phyloP scores from a whole-genome alignment of 2,113 vertebrate genomes.

The Cebus imitator region DNA sequence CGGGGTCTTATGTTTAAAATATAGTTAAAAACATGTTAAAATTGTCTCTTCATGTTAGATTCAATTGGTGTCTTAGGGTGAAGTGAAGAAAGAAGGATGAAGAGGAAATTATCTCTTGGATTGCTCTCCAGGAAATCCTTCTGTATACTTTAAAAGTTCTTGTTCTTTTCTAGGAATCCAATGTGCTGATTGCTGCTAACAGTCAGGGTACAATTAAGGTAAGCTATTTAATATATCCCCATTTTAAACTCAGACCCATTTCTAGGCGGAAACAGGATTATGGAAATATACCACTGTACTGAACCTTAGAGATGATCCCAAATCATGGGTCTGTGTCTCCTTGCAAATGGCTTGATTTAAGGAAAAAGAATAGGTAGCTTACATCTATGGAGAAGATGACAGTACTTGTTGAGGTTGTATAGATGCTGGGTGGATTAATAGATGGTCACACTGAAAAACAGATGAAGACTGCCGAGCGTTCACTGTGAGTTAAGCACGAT shows the following conservation, averaged over 20 bases:
- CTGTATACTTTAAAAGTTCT: conserved; percentile 66
- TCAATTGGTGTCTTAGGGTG: background rate
- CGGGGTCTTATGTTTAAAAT: background rate
- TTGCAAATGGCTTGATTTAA: conserved; percentile 31
- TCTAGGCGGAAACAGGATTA: conserved; percentile 57
- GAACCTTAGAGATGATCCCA: conserved; percentile 49
- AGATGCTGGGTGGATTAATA: background rate
- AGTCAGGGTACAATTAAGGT: conserved; percentile 99
- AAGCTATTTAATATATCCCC: conserved; percentile 77
- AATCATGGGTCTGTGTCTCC: background rate
- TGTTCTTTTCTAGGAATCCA: conserved; percentile 93
- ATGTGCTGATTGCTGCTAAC: conserved; percentile 99
- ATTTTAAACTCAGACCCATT: conserved; percentile 61
- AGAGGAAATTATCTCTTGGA: background rate
- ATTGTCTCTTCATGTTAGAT: background rate
- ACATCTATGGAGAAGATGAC: background rate
- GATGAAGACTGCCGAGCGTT: background rate
- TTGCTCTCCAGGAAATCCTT: background rate
- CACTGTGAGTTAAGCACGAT: rapidly evolving
- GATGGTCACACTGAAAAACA: background rate
- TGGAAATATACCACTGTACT: conserved; percentile 33
- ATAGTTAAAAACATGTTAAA: background rate
- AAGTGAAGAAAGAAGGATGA: conserved; percentile 16
- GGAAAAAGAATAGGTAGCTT: background rate
- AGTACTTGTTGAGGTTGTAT: background rate